Base-by-base conservation (phyloP, 1,140 invertebrate species). In the Heliothis virescens region DNA sequence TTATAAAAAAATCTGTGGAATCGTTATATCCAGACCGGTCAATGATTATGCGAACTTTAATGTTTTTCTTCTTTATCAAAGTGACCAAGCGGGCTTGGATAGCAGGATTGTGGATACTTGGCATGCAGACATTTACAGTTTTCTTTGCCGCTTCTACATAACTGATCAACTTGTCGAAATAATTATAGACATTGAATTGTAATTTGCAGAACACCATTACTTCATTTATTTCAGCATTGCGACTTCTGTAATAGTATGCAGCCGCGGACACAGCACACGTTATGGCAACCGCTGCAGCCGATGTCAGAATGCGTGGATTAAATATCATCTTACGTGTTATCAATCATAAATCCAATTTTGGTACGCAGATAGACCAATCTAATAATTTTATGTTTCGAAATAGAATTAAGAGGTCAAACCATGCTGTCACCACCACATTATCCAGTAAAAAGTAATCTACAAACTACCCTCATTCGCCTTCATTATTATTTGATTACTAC, bases 161-260 rank as follows among this genome's bases (percentile, higher is more conserved):
- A 79, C 92, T 92, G 41, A 94, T 86, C 71, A 94, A 82, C 81
- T 92, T 93, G 79, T 94, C 93, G 86, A 94, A 94, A 79, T 89
- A 94, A 79, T 92, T 92, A 53, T 88, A 89, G 11, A 89, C 90
- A 81, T 94, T 94, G 55, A 85, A 92, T 75, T 94, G 93, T 47
- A 94, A 79, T 85, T 94, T 94, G 81, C 92, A 94, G 82, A 94
- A 94, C 52, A 94, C 90, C 93, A 94, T 94, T 34, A 94, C 92
- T 88, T 94, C 91, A 84, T 94, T 94, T 53, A 93, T 85, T 73
- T 92, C 91, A n/a, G 83, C 79, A 71, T 84, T 89, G 62, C 92
- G 86, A 80, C 86, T 92, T 86, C 89, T 94, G 79, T 91, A 93
- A 80, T 88, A 94, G 81, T 87, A 93, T 26, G 91, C 93, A 55